Evolutionary conservation across 2,888 invertebrate species (phyloP).

Genomic region (Andricus quercusramuli): DNA sequence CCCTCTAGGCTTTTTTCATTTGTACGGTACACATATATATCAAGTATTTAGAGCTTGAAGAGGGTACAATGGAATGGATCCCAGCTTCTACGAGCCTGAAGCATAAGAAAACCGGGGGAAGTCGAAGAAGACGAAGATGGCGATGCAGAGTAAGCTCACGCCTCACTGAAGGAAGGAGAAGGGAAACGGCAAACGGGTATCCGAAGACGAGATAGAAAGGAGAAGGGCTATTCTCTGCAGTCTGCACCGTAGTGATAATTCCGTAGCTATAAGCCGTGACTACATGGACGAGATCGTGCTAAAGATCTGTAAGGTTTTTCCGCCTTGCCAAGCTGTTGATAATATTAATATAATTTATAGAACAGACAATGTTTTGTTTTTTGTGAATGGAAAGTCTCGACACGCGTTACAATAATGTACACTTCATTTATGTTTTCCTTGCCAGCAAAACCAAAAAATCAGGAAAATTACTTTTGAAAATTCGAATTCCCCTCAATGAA

Average conservation of each 20-base stretch:
- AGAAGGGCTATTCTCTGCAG: not conserved
- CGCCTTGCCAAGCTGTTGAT: not conserved
- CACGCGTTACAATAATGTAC: too few species aligned
- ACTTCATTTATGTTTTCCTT: too few species aligned
- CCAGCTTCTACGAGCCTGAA: slow-evolving; percentile 24
- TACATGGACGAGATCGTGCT: too few species aligned
- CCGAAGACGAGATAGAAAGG: slow-evolving; percentile 3
- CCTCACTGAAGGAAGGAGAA: slow-evolving; percentile 11
- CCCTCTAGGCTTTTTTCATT: too few species aligned
- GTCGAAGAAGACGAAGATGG: slow-evolving; percentile 52
- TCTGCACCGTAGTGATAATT: too few species aligned
- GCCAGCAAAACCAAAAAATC: too few species aligned
- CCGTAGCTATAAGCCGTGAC: too few species aligned
- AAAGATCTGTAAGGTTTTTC: not conserved
- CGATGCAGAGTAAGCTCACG: slow-evolving; percentile 52
- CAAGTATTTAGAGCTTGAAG: not conserved
- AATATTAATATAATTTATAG: not conserved
- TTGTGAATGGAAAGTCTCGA: too few species aligned
- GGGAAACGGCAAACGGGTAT: not conserved
- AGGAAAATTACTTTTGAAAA: too few species aligned
- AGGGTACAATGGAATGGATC: not conserved
- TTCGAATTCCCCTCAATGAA: too few species aligned
- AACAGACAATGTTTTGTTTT: too few species aligned
- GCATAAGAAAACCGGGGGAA: not conserved
- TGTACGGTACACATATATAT: too few species aligned